A percentile compares a stretch with the other conserved stretches of the same genome.
These are phyloP conservation scores for Chondrosia reniformis DNA, from an alignment of 37 sponge, comb jelly and placozoan genomes.

Conservation along the genomic window DNA sequence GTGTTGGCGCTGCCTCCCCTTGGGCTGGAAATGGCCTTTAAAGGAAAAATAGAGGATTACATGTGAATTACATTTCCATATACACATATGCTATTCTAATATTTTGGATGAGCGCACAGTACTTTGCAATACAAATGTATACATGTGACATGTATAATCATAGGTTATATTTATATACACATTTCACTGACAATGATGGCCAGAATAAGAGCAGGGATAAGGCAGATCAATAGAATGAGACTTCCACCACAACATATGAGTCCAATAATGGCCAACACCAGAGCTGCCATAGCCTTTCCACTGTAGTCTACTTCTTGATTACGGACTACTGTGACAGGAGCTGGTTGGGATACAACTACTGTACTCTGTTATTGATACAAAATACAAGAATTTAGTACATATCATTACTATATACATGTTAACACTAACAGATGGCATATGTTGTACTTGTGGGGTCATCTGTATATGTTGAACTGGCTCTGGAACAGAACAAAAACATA, in stretches of 20 bases:
- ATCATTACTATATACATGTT: neutral
- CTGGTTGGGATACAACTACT: neutral
- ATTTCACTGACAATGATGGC: neutral
- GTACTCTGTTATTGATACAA: neutral
- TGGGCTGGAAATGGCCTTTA: neutral
- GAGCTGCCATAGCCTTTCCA: neutral
- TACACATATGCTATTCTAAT: neutral
- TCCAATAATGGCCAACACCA: neutral
- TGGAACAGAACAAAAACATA: too few species aligned
- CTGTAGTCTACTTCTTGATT: neutral
- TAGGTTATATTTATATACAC: neutral
- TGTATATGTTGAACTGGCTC: neutral
- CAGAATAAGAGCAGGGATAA: neutral
- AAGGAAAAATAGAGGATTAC: neutral
- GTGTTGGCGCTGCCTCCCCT: neutral
- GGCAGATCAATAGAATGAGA: neutral
- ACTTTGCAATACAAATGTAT: neutral
- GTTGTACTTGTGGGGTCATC: too few species aligned
- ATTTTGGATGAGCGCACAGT: neutral
- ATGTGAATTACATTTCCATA: neutral
- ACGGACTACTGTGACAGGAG: neutral
- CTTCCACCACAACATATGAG: neutral
- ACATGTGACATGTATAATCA: neutral
- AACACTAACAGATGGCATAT: too few species aligned
- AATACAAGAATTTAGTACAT: neutral